These are phyloP conservation scores for Ladona fulva DNA, from an alignment of 1,140 invertebrate species.

Conservation along the genomic window DNA sequence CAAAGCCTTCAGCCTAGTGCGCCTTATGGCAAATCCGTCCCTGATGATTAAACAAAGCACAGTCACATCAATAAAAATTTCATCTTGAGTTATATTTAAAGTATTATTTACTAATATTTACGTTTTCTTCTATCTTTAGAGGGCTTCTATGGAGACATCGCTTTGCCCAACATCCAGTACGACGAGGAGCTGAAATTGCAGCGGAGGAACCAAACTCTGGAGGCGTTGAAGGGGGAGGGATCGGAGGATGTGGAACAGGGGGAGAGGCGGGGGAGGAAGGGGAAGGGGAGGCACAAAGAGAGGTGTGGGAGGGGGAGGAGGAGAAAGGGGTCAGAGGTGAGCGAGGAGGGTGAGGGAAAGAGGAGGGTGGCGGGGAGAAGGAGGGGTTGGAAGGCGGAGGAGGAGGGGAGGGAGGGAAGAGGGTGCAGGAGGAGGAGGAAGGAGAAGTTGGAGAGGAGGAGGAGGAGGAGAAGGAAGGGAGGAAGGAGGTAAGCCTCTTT, in stretches of 20 bases:
- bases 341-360: not conserved
- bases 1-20: too few relatives aligned
- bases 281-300: not conserved
- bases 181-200: conserved; percentile 43
- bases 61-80: too few relatives aligned
- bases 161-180: conserved; percentile 55
- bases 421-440: not conserved
- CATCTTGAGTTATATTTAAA: too few relatives aligned
- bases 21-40: too few relatives aligned
- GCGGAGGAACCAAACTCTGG: conserved; percentile 54
- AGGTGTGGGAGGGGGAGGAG: not conserved
- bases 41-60: too few relatives aligned
- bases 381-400: not conserved
- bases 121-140: conserved; percentile 41
- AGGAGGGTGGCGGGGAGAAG: not conserved
- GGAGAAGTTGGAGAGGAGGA: not conserved
- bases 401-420: not conserved
- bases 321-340: not conserved
- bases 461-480: not conserved
- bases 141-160: conserved; percentile 71
- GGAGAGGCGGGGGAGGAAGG: not conserved
- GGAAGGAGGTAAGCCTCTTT: not conserved
- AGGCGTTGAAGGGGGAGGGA: conserved; percentile 49
- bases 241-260: not conserved
- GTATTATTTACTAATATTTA: not conserved